Evolutionary conservation across 2,113 vertebrate genomes (phyloP).

Genomic region (Psephotus haematonotus): DNA sequence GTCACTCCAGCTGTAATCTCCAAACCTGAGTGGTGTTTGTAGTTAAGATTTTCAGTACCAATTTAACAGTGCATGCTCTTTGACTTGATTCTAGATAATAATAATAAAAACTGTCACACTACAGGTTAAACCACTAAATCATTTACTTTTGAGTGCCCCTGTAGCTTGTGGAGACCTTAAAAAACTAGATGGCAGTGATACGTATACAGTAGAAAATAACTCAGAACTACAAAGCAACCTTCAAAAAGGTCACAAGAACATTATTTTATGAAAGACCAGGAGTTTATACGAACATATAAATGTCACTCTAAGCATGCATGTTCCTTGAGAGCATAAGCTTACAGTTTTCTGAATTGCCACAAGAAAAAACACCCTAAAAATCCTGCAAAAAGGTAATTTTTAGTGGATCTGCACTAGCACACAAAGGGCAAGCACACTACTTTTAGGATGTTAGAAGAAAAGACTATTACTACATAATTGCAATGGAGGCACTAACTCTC

Average conservation of each 20-base stretch:
- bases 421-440: not conserved
- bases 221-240: not conserved
- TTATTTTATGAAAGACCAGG: not conserved
- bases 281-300: not conserved
- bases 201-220: not conserved
- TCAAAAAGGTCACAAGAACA: not conserved
- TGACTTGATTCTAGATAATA: not conserved
- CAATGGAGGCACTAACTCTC: not conserved
- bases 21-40: not conserved
- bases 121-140: not conserved
- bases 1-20: not conserved
- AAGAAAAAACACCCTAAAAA: not conserved
- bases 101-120: not conserved
- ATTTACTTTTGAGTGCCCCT: not conserved
- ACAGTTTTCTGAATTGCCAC: not conserved
- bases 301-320: accelerated
- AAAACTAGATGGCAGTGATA: not conserved
- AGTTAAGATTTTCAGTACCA: not conserved
- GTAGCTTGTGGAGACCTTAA: not conserved
- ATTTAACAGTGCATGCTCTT: not conserved
- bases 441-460: not conserved
- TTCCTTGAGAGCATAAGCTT: not conserved
- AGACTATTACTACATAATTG: not conserved
- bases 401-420: not conserved
- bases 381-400: not conserved